Conservation (phyloP, 2,888 invertebrate genomes). For the Hydriomena furcata region DNA sequence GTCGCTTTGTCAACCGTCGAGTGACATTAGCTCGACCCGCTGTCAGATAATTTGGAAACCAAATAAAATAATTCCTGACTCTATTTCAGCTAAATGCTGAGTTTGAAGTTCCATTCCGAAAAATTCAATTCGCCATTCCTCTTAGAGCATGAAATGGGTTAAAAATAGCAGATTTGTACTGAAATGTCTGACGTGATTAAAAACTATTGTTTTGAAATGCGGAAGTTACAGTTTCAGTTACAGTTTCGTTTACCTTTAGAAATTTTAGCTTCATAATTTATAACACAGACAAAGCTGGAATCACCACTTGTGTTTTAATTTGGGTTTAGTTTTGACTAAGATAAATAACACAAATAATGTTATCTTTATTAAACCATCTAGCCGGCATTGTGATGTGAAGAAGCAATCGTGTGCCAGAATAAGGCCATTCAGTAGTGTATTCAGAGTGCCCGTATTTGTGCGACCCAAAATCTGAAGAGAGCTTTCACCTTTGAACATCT, state of each 20-base stretch:
- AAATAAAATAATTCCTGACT: conserved; percentile 67
- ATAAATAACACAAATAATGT: not conserved
- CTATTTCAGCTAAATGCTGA: conserved; percentile 47
- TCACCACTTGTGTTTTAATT: too few relatives aligned
- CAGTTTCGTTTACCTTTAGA: too few relatives aligned
- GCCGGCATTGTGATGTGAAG: conserved; percentile 22
- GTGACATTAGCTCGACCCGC: conserved; percentile 75
- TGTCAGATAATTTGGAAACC: conserved; percentile 74
- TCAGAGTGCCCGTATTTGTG: conserved; percentile 31
- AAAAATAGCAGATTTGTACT: not conserved
- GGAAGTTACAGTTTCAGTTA: too few relatives aligned
- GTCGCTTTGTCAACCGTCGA: conserved; percentile 79
- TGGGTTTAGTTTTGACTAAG: too few relatives aligned
- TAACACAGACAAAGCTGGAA: too few relatives aligned
- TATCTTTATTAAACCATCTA: conserved; percentile 10
- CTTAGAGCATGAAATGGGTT: conserved; percentile 9
- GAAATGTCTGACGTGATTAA: not conserved
- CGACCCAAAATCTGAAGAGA: conserved; percentile 37
- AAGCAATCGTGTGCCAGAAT: conserved; percentile 27
- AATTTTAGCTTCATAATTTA: too few relatives aligned
- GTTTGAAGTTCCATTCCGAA: conserved; percentile 33
- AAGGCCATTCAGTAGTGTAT: conserved; percentile 30
- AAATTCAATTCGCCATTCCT: conserved; percentile 18
- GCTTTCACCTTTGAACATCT: conserved; percentile 50
- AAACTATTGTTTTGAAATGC: too few relatives aligned